A percentile compares a stretch with the other conserved stretches of the same genome.
Evolutionary conservation across 2,797 vertebrate genomes (phyloP).

Genomic region (Esox lucius): DNA sequence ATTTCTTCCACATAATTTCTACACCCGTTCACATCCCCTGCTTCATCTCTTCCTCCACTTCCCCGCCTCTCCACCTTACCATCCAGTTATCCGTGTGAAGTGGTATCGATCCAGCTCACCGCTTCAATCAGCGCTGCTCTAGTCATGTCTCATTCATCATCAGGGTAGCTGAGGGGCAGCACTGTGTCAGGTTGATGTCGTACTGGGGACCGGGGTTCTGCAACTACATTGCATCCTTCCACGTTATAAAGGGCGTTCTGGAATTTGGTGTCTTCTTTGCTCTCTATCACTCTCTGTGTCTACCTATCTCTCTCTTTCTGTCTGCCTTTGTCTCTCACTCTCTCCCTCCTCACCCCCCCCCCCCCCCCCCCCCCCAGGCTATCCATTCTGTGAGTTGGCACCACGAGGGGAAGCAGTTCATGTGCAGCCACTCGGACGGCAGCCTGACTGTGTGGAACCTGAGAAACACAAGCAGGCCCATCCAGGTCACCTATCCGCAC

Average conservation of each 20-base stretch:
- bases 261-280: neutral
- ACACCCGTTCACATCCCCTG: neutral
- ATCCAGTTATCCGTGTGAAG: neutral
- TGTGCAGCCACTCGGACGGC: slow-evolving; percentile 99
- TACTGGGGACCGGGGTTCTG: neutral
- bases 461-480: slow-evolving; percentile 91
- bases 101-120: slow-evolving; percentile 2
- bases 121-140: neutral
- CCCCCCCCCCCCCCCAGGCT: slow-evolving; percentile 72
- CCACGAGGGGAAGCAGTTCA: slow-evolving; percentile 97
- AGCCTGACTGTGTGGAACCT: slow-evolving; percentile 95
- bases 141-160: neutral
- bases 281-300: neutral
- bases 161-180: neutral
- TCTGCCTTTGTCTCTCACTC: neutral
- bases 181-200: neutral
- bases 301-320: neutral
- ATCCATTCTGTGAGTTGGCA: slow-evolving; percentile 98
- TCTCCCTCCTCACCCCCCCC: neutral
- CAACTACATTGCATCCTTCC: neutral
- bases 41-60: neutral
- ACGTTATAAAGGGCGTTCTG: neutral
- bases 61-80: neutral
- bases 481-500: slow-evolving; percentile 95
- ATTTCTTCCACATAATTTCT: neutral